Percentiles rank a stretch among this genome's conserved stretches.
phyloP scores from a whole-genome alignment of 2,888 invertebrate genomes.

The Trachelus tabidus region DNA sequence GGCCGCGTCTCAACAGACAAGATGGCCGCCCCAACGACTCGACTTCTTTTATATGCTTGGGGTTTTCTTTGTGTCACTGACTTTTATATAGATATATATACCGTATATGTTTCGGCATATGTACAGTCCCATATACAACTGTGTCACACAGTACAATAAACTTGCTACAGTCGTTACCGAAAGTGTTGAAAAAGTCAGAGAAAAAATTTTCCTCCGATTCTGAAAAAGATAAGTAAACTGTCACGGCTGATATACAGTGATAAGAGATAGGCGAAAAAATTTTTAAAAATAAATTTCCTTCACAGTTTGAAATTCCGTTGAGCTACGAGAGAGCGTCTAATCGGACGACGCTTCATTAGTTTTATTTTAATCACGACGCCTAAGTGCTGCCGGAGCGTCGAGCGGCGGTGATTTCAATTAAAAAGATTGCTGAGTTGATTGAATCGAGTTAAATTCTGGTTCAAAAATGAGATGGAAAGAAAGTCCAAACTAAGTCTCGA shows the following conservation, averaged over 20 bases:
- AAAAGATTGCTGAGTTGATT: neutral
- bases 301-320: neutral
- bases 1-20: neutral
- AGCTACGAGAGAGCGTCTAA: neutral
- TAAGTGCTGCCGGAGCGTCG: neutral
- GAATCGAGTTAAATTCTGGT: neutral
- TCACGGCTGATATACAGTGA: neutral
- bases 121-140: neutral
- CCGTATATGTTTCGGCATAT: neutral
- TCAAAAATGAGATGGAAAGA: neutral
- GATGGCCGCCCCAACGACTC: neutral
- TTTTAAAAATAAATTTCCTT: neutral
- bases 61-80: neutral
- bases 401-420: neutral
- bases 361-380: neutral
- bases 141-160: neutral
- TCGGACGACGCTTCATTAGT: neutral
- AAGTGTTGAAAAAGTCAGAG: neutral
- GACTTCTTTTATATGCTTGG: neutral
- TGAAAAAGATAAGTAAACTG: neutral
- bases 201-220: neutral
- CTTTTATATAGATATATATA: neutral
- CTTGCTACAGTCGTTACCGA: neutral
- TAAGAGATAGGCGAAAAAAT: neutral
- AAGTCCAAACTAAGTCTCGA: neutral